Evolutionary conservation across 2,888 invertebrate species (phyloP).

Genomic region (Drosophila histrio): DNA sequence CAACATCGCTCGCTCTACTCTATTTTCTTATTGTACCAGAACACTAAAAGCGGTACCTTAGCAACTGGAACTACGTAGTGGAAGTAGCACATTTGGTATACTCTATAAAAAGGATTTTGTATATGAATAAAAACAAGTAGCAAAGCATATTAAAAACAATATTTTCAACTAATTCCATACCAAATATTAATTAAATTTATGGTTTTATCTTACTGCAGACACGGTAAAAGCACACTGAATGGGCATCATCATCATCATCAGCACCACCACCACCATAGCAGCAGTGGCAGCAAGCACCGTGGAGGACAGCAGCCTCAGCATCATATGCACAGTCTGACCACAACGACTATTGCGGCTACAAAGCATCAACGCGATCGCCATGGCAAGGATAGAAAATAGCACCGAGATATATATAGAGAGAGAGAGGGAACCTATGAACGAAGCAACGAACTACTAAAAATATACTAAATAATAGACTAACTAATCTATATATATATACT

Average conservation of each 20-base stretch:
- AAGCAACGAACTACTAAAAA: conserved; percentile 57
- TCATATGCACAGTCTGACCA: conserved; percentile 64
- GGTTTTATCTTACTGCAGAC: conserved; percentile 52
- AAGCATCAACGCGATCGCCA: conserved; percentile 70
- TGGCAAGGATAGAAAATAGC: conserved; percentile 78
- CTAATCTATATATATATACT: conserved; percentile 24
- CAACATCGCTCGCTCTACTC: conserved; percentile 69
- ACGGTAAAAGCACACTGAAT: conserved; percentile 80
- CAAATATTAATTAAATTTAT: not conserved
- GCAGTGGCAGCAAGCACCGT: conserved; percentile 57
- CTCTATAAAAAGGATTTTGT: conserved; percentile 41
- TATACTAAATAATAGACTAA: conserved; percentile 30
- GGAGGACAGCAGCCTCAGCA: conserved; percentile 59
- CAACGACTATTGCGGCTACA: conserved; percentile 68
- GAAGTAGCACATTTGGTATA: conserved; percentile 60
- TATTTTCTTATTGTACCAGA: conserved; percentile 55
- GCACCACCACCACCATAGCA: conserved; percentile 19
- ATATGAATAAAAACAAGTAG: conserved; percentile 56
- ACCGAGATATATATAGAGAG: not conserved
- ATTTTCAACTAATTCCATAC: not conserved
- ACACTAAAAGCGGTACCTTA: conserved; percentile 53
- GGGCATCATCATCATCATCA: conserved; percentile 52
- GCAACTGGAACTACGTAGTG: conserved; percentile 75
- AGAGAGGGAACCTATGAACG: conserved; percentile 21
- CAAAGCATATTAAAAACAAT: conserved; percentile 52